Evolutionary conservation across 2,888 invertebrate genomes (phyloP).

Genomic region (Doris montereyensis): DNA sequence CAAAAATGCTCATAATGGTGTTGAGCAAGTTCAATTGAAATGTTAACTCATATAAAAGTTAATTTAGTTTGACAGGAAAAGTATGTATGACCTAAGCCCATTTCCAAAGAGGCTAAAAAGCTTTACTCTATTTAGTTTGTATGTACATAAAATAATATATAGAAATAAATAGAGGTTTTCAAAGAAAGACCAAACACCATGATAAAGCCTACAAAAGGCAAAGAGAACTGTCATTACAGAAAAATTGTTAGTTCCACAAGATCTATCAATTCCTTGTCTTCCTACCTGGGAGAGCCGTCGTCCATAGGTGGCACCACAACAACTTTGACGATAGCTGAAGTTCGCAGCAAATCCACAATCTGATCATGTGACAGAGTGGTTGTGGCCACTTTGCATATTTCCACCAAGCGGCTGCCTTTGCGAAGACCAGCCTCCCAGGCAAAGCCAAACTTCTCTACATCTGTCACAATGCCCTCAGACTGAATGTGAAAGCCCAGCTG

Average conservation of each 20-base stretch:
- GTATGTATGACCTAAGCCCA: too few species aligned
- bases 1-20: too few species aligned
- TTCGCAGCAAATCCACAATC: conserved; percentile 92
- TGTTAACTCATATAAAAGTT: too few species aligned
- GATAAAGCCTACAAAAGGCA: not conserved
- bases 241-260: not conserved
- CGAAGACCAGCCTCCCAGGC: conserved; percentile 84
- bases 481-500: conserved; percentile 88
- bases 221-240: conserved; percentile 1
- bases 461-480: conserved; percentile 92
- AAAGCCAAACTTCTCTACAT: conserved; percentile 82
- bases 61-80: too few species aligned
- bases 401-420: conserved; percentile 91
- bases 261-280: too few species aligned
- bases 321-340: conserved; percentile 88
- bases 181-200: not conserved
- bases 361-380: conserved; percentile 91
- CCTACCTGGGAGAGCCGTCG: conserved; percentile 79
- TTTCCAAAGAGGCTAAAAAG: too few species aligned
- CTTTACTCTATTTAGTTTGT: too few species aligned
- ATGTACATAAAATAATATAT: too few species aligned
- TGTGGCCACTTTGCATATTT: conserved; percentile 91
- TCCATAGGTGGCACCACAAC: conserved; percentile 84
- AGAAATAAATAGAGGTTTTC: not conserved
- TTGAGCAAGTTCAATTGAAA: too few species aligned